Evolutionary conservation across 2,113 vertebrate species (phyloP), one percentile per base, ranked within the genome.

Genomic region (Oceanodroma tethys): DNA sequence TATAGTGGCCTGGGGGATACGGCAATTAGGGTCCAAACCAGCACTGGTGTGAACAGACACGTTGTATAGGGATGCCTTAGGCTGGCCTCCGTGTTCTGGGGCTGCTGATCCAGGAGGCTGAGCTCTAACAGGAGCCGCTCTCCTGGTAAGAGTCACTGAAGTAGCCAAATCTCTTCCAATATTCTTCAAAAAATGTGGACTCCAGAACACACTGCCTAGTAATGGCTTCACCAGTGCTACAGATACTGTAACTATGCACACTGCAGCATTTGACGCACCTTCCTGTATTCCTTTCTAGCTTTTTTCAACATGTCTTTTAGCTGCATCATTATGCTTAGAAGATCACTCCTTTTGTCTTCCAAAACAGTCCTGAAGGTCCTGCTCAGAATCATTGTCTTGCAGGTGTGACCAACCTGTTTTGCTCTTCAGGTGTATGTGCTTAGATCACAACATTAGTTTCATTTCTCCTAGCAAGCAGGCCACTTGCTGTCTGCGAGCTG

Each of bases 361-460:
- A 42, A 47, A 86, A 15, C 13, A 29, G 23, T 29, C 42, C 62
- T 26, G 34, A 71, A 42, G 45, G 58, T 81, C 32, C 36, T 66
- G 18, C 34, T 81, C 7, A 38, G 74, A 58, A 32, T 53, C 32
- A 2, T 42, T 16, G 4, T 42, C 60, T 62, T 55, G 18, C 30
- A 34, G 67, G 21, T 47, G 43, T 55, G 40, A 60, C 71, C 67
- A 56, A 0, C 43, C 43, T 3, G 1, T 66, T 68, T 1, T 40
- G 9, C 36, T 91, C 36, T 14, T 20, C 27, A 65, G 56, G 4
- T 0, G 0, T 1, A 2, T 0, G 9, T 42, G 42, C 58, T 94
- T 26, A 21, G 52, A 13, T 12, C 42, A 6, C 48, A 55, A 10
- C 38, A 47, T 13, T 5, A 1, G 8, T 50, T 92, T 56, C 1